Base-by-base conservation (phyloP, 2,113 vertebrate genomes). In the Cinclus cinclus region DNA sequence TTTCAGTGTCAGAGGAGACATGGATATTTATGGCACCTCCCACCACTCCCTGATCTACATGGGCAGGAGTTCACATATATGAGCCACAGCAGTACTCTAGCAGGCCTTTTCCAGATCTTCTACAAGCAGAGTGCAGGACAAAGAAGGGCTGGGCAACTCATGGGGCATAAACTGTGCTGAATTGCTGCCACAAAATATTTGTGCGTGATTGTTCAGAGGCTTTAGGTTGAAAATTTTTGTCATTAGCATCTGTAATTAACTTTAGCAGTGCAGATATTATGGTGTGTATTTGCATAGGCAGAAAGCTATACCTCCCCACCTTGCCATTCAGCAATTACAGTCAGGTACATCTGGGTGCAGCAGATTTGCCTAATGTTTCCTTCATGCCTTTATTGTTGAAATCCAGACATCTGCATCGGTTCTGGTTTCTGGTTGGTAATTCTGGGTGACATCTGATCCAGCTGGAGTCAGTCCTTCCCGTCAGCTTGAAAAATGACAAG, bases 401-500 rank as follows among this genome's bases (percentile, higher is more conserved):
- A 13, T n/a, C 55, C 47, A 35, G 42, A 20, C 50, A 86, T 52
- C 58, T 83, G 39, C 49, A 71, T 56, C 0, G 0, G 35, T 83
- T 95, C 47, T 11, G 4, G 35, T 92, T 95, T 63, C 75, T 90
- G 44, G 39, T 59, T 81, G 28, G 39, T 74, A 92, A 67, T 86
- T 91, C 39, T 69, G 31, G 53, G 47, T 63, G 71, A 41, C 55
- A 49, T 63, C 63, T 81, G 42, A 80, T 92, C 33, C 68, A 94
- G 55, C 52, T 90, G 63, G 75, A 86, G 56, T 41, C 78, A 70
- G 50, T 90, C 55, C 59, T 88, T n/a, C 21, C 33, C 86, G 59
- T 86, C 87, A 95, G 63, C 59, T 49, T 95, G 93, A 94, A 93
- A 95, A 93, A 95, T 47, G 28, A 67, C 35, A 63, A 44, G 52